Evolutionary conservation across 2,888 invertebrate species (phyloP), one percentile per base, ranked within the genome.

Genomic region (Eupeodes luniger): DNA sequence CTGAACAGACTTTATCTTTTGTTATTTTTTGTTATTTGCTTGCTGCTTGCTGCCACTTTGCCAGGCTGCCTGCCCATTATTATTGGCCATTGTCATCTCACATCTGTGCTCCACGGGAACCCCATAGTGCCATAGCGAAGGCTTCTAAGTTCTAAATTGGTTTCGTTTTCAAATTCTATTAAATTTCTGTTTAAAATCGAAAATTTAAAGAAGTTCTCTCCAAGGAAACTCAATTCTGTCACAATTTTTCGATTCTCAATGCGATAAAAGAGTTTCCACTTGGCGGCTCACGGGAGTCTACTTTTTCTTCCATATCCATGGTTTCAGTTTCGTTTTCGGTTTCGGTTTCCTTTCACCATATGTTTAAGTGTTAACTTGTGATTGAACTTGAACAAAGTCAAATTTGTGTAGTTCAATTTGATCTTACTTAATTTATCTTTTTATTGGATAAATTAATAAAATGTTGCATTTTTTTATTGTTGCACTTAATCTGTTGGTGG

Each of bases 401-500:
- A 61, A 59, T 57, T 40, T 40, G 40, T 55, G 5, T 16, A 16
- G 55, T 57, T 0, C 12, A 57, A 57, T 12, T 11, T 27, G 10
- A 40, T 19, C 11, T 6, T 6, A 57, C 19, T 57, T 57, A 44
- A 4, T 19, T 44, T 19, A 12, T 19, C 5, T 5, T 16, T 47
- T 51, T 27, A 2, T 34, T 14, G 0, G 5, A 27, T 10, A 67
- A 66, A 66, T 64, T 40, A 40, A 40, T 40, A 5, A 51, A n/a
- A 70, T 87, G 87, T 34, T 62, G 27, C 74, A 55, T 9, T 78
- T 87, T 57, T 72, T 74, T 27, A 27, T 27, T 19, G 36, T 49
- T 72, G 76, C 64, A 27, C 27, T 27, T 47, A 57, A 83, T 2
- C 34, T 77, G 61, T 55, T 87, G 67, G 55, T n/a, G 34, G 12